Evolutionary conservation across 2,888 invertebrate genomes (phyloP).

Genomic region (Melanargia galathea): DNA sequence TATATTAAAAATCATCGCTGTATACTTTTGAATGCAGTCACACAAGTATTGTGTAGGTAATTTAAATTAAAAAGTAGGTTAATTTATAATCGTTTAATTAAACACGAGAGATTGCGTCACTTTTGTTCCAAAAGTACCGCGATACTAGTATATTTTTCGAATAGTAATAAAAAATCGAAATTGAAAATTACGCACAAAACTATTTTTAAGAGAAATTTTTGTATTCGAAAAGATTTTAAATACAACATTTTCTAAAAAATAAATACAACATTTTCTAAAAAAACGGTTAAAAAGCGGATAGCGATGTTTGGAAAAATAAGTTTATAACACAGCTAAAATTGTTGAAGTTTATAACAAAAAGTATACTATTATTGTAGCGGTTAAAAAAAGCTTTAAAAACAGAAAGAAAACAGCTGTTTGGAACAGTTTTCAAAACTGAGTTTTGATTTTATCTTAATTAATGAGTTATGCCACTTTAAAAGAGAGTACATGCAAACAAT

Average conservation of each 20-base stretch:
- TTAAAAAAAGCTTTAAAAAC: neutral
- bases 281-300: no score
- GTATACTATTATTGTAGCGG: slow-evolving; percentile 2
- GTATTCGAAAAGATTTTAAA: neutral
- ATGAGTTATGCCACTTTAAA: neutral
- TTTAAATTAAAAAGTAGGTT: no score
- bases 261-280: no score
- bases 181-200: slow-evolving; percentile 15
- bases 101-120: neutral
- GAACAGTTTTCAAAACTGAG: neutral
- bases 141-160: neutral
- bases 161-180: neutral
- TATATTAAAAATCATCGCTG: no score
- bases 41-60: no score
- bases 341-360: no score
- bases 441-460: neutral
- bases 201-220: slow-evolving; percentile 12
- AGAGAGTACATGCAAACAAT: slow-evolving; percentile 26
- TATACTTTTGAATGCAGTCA: no score
- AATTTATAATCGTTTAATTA: neutral
- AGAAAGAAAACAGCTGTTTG: no score
- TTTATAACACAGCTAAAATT: no score
- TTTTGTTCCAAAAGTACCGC: neutral
- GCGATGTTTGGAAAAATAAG: no score
- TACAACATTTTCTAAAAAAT: neutral